Percentiles rank a stretch among this genome's conserved stretches.
These are phyloP conservation scores for Holacanthus passer DNA, from an alignment of 2,113 vertebrate species.

Conservation along the genomic window DNA sequence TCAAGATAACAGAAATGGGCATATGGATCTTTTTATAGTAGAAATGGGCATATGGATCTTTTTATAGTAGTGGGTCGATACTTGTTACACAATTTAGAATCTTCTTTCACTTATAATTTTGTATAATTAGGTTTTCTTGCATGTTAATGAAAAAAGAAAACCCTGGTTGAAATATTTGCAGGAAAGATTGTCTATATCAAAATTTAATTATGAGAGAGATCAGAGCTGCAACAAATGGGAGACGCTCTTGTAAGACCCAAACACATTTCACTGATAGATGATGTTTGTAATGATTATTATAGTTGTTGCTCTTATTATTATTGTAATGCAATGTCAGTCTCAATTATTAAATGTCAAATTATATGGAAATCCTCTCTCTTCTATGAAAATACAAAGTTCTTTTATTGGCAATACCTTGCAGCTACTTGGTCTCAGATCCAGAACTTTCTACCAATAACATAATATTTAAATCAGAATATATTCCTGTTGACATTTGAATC, in stretches of 20 bases:
- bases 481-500: background rate
- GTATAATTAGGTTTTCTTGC: background rate
- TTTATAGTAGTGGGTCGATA: background rate
- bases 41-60: too few species aligned
- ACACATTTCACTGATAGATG: conserved; percentile 9
- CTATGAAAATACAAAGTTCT: background rate
- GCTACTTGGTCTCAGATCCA: background rate
- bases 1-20: background rate
- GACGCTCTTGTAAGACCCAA: background rate
- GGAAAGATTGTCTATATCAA: background rate
- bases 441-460: too few species aligned
- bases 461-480: background rate
- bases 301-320: background rate
- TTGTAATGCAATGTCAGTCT: conserved; percentile 1
- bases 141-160: accelerated
- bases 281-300: conserved; percentile 21
- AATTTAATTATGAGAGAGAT: background rate
- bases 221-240: background rate
- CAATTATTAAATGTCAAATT: background rate
- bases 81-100: background rate
- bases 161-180: background rate
- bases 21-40: too few species aligned
- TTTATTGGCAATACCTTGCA: background rate
- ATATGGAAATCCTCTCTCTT: background rate
- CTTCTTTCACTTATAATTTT: background rate